Evolutionary conservation across 2,113 vertebrate species (phyloP).

Genomic region (Podarcis raffonei): DNA sequence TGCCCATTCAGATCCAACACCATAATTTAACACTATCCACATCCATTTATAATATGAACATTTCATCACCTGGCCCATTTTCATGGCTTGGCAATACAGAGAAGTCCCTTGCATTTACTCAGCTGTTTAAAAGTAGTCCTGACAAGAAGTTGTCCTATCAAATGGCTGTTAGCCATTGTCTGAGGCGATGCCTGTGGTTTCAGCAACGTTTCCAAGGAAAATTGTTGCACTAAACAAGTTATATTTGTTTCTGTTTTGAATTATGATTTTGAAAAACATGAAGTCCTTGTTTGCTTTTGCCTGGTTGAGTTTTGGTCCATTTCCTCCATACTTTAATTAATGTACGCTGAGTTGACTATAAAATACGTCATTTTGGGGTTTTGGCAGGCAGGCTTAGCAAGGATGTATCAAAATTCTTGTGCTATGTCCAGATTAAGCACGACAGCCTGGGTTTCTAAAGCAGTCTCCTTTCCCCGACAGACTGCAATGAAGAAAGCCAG

Average conservation of each 20-base stretch:
- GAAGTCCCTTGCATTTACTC: constrained; percentile 26
- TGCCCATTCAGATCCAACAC: neutral
- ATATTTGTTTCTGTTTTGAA: constrained; percentile 46
- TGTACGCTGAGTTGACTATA: constrained; percentile 31
- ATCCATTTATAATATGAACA: neutral
- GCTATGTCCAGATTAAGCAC: neutral
- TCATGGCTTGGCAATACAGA: constrained; percentile 6
- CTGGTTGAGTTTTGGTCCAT: constrained; percentile 28
- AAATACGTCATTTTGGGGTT: neutral
- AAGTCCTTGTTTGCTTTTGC: constrained; percentile 53
- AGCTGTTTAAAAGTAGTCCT: constrained; percentile 11
- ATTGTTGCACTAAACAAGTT: neutral
- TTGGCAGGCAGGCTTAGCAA: neutral
- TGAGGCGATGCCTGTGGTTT: neutral
- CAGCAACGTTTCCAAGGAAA: constrained; percentile 46
- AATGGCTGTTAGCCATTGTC: neutral
- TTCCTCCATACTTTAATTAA: constrained; percentile 52
- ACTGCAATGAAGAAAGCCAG: fast-evolving
- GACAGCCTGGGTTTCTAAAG: neutral
- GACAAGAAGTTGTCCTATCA: neutral
- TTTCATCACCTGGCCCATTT: neutral
- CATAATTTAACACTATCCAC: neutral
- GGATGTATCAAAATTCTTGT: neutral
- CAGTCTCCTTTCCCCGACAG: neutral
- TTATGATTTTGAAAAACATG: constrained; percentile 45